These are phyloP conservation scores for Allophyes oxyacanthae DNA, from an alignment of 2,888 invertebrate species.

Conservation along the genomic window DNA sequence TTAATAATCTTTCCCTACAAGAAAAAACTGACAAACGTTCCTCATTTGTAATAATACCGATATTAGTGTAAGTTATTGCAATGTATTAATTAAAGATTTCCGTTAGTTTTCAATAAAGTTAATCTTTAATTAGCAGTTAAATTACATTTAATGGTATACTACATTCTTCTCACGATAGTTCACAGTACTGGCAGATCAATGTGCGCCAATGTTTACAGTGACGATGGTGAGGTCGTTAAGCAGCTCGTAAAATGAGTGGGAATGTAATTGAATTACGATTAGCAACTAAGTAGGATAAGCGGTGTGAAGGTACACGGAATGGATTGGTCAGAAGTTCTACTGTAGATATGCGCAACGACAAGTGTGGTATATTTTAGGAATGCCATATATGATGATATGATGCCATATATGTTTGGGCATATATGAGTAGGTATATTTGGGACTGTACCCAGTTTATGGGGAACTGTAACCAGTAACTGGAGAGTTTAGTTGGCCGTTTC, in stretches of 20 bases:
- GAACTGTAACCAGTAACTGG: no score
- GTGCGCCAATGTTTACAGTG: constrained; percentile 27
- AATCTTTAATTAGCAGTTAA: constrained; percentile 28
- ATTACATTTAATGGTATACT: constrained; percentile 11
- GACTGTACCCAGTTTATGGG: no score
- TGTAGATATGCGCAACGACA: background rate
- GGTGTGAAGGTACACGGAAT: background rate
- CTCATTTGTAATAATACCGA: no score
- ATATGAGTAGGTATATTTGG: no score
- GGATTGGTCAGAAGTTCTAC: constrained; percentile 7
- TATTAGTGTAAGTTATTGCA: constrained; percentile 11
- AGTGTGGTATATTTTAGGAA: no score
- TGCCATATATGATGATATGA: no score
- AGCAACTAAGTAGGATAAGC: constrained; percentile 23
- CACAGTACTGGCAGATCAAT: constrained; percentile 1
- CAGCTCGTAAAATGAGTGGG: constrained; percentile 24
- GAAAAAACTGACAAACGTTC: no score
- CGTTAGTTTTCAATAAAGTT: constrained; percentile 9
- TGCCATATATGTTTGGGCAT: no score
- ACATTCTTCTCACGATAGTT: background rate
- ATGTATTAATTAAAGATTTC: constrained; percentile 14
- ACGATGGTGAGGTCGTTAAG: constrained; percentile 12
- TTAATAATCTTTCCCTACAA: no score
- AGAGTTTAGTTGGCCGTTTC: no score
- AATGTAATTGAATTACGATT: constrained; percentile 33